Percentiles rank a stretch among this genome's conserved stretches.
phyloP scores from a whole-genome alignment of 2,888 invertebrate species.

The Aethes cnicana region DNA sequence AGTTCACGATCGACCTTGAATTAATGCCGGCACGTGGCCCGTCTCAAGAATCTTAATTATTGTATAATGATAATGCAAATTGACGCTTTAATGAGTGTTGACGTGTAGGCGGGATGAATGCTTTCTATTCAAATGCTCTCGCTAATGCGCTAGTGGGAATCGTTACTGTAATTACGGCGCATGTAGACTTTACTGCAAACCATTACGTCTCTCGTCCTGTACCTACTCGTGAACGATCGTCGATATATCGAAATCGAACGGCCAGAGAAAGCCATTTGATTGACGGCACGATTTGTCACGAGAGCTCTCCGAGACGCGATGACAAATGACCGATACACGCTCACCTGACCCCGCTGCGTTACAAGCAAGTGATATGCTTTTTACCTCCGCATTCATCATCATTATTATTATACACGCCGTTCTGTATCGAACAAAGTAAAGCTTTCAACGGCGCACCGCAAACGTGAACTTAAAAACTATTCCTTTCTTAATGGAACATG shows the following conservation, averaged over 20 bases:
- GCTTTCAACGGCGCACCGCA: constrained; percentile 22
- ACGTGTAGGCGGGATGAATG: constrained; percentile 8
- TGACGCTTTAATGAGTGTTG: constrained; percentile 22
- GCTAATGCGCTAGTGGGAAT: constrained; percentile 6
- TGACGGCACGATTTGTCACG: constrained; percentile 24
- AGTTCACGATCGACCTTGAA: constrained; percentile 17
- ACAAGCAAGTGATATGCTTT: constrained; percentile 28
- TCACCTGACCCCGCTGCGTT: constrained; percentile 24
- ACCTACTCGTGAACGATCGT: neutral
- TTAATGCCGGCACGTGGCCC: constrained; percentile 10
- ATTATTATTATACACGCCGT: constrained; percentile 15
- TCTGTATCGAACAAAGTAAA: constrained; percentile 24
- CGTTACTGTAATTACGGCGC: neutral
- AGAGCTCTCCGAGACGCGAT: constrained; percentile 1
- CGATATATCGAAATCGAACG: constrained; percentile 18
- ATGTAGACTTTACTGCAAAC: constrained; percentile 2
- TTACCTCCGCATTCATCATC: constrained; percentile 25
- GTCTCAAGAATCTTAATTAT: constrained; percentile 16
- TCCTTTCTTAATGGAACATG: constrained; percentile 17
- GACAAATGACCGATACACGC: constrained; percentile 19
- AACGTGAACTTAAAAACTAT: constrained; percentile 16
- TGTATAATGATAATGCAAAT: constrained; percentile 27
- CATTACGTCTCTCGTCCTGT: neutral
- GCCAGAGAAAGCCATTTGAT: constrained; percentile 23
- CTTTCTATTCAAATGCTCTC: constrained; percentile 12